Conservation (phyloP, 2,888 invertebrate species). For the Phlogophora meticulosa region DNA sequence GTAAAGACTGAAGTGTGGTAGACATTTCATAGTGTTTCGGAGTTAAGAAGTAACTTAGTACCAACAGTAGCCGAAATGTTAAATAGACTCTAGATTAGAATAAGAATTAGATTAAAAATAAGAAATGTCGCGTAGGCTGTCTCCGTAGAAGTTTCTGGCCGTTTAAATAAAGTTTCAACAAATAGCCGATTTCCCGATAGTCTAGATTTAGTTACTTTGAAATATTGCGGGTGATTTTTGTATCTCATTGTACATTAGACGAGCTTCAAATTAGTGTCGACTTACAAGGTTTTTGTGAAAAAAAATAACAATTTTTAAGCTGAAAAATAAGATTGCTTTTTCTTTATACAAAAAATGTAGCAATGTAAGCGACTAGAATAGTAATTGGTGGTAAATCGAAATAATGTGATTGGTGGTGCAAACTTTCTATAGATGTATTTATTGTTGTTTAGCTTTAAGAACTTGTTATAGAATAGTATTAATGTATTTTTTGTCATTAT, state of each 20-base stretch:
- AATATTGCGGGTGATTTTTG: conserved; percentile 82
- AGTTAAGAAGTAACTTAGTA: conserved; percentile 80
- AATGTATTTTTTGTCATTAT: conserved; percentile 73
- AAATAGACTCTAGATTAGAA: conserved; percentile 84
- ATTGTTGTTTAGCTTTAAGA: conserved; percentile 85
- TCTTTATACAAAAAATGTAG: conserved; percentile 75
- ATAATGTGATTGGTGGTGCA: conserved; percentile 89
- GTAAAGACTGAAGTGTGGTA: conserved; percentile 83
- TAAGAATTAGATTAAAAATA: conserved; percentile 78
- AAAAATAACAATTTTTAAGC: conserved; percentile 60
- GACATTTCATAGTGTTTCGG: conserved; percentile 78
- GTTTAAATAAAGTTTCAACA: conserved; percentile 75
- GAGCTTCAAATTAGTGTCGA: conserved; percentile 80
- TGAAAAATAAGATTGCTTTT: conserved; percentile 68
- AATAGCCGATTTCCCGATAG: conserved; percentile 75
- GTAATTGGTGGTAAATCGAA: conserved; percentile 79
- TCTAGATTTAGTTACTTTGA: conserved; percentile 81
- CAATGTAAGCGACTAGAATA: conserved; percentile 77
- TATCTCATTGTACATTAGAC: conserved; percentile 80
- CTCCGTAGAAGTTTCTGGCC: conserved; percentile 83
- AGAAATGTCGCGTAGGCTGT: conserved; percentile 75
- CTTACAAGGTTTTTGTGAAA: conserved; percentile 69
- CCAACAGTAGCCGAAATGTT: conserved; percentile 75
- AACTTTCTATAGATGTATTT: conserved; percentile 85
- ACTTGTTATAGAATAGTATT: conserved; percentile 70